Evolutionary conservation across 2,888 invertebrate genomes (phyloP).

Genomic region (Trissolcus japonicus): DNA sequence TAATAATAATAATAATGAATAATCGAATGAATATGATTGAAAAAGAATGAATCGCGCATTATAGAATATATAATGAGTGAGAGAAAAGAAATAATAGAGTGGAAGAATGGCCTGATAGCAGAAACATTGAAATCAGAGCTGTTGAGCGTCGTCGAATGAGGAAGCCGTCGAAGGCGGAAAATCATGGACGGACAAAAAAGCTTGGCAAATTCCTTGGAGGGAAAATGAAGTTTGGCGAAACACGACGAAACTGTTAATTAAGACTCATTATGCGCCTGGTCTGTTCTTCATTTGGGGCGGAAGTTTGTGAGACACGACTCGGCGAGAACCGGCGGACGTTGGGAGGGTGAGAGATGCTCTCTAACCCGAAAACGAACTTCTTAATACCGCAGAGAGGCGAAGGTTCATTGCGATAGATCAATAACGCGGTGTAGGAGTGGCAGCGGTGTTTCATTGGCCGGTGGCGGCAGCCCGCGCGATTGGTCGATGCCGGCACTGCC

Average conservation of each 20-base stretch:
- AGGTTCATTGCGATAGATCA: slow-evolving; percentile 75
- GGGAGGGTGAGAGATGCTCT: slow-evolving; percentile 62
- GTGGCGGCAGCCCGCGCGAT: slow-evolving; percentile 56
- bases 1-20: no score
- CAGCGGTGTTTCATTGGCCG: slow-evolving; percentile 72
- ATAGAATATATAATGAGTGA: no score
- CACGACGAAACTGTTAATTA: slow-evolving; percentile 76
- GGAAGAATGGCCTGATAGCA: no score
- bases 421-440: slow-evolving; percentile 75
- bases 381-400: slow-evolving; percentile 66
- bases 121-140: slow-evolving; percentile 4
- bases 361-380: slow-evolving; percentile 66
- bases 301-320: slow-evolving; percentile 44
- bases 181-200: slow-evolving; percentile 15
- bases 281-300: slow-evolving; percentile 53
- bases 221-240: slow-evolving; percentile 74
- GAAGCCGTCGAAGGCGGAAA: slow-evolving; percentile 32
- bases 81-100: no score
- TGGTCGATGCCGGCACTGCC: slow-evolving; percentile 67
- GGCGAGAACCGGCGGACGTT: slow-evolving; percentile 46
- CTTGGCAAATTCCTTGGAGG: slow-evolving; percentile 34
- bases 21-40: no score
- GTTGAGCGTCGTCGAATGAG: slow-evolving; percentile 22
- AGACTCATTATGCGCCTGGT: slow-evolving; percentile 73
- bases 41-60: no score